Evolutionary conservation across 2,888 invertebrate species (phyloP), one percentile per base, ranked within the genome.

Genomic region (Thymelicus acteon): DNA sequence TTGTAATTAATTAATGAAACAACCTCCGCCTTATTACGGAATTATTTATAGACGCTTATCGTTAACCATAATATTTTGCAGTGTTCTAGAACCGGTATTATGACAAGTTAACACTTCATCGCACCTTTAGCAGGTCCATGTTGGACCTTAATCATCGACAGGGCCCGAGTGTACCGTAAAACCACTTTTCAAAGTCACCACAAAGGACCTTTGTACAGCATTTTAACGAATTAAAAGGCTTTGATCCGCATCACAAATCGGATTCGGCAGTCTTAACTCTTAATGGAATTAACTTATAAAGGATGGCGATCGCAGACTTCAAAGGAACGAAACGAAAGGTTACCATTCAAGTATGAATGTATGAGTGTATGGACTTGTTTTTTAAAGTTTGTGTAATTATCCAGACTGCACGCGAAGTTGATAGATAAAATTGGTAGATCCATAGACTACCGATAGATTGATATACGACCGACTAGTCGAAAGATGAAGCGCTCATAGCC

Each of bases 261-360:
- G 73, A 71, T 74, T 74, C 67, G 72, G 68, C 72, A 73, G 70
- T 60, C 8, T 68, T 74, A 73, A 72, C 73, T 60, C 8, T 68
- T 74, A 73, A 72, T 74, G 67, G 70, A 70, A 74, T 74, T 74
- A 74, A 73, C 60, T 64, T 70, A 64, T 64, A 60, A 70, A 63
- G 31, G 64, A 64, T 65, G 54, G 24, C 60, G 60, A 7, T 57
- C 48, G 62, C 69, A 31, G 31, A 52, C 70, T 19, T 71, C 70
- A 71, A 71, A 71, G 70, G 64, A 40, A 13, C 64, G 24, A n/a
- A n/a, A n/a, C n/a, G n/a, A n/a, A n/a, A n/a, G 31, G 60, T 63
- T 63, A 69, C 37, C 62, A 69, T 69, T 62, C 44, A 15, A 39
- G 10, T 54, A 31, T 60, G 31, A 47, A 19, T n/a, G 15, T n/a